Percentiles rank a stretch among this genome's conserved stretches.
Conservation (phyloP, 1,140 invertebrate genomes). For the Belonocnema kinseyi region DNA sequence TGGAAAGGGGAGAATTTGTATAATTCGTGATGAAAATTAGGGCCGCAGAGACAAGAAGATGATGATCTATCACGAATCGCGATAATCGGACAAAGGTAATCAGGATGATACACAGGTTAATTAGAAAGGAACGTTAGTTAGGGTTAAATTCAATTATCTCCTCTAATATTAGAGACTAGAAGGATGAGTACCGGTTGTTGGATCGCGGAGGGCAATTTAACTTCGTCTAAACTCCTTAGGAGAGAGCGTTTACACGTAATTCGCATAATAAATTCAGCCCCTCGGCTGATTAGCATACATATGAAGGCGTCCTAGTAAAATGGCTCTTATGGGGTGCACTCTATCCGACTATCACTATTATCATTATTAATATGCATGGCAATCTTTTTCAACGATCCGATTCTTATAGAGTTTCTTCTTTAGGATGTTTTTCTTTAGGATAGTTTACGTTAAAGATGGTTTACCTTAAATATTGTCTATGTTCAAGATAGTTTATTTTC, state of each 20-base stretch:
- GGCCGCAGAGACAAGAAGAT: too few species aligned
- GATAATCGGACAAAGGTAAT: too few species aligned
- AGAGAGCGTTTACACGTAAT: constrained; percentile 29
- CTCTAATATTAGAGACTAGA: constrained; percentile 2
- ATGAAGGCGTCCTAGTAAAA: constrained; percentile 17
- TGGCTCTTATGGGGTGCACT: background rate
- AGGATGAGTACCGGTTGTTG: constrained; percentile 22
- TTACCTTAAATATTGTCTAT: too few species aligned
- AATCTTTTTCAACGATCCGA: too few species aligned
- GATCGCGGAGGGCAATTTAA: constrained; percentile 26
- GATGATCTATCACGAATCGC: too few species aligned
- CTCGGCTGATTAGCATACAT: constrained; percentile 23
- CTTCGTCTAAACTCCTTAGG: constrained; percentile 22
- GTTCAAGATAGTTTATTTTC: too few species aligned
- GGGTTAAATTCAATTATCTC: constrained; percentile 1
- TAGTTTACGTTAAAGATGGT: too few species aligned
- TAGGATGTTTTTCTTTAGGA: too few species aligned
- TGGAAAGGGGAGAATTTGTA: too few species aligned
- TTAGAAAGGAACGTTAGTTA: constrained; percentile 16
- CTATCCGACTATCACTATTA: background rate
- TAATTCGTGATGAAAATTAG: too few species aligned
- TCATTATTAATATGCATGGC: background rate
- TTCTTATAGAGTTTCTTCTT: too few species aligned
- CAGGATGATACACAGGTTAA: background rate
- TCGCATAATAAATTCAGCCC: constrained; percentile 29